Evolutionary conservation across 1,140 invertebrate genomes (phyloP).

Genomic region (Papilio polyxenes): DNA sequence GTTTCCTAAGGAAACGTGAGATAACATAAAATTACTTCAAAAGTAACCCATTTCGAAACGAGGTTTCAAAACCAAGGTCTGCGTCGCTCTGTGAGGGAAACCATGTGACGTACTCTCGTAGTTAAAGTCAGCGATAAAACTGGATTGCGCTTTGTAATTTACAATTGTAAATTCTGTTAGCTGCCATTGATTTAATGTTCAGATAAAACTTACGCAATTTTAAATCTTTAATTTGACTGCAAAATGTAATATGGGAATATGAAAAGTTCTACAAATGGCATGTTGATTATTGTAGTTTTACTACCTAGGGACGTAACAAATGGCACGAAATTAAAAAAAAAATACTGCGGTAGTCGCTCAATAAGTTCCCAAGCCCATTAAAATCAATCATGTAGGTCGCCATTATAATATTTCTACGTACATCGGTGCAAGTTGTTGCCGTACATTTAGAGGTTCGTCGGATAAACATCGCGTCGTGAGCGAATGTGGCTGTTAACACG

Average conservation of each 20-base stretch:
- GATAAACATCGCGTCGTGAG: constrained; percentile 78
- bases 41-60: constrained; percentile 59
- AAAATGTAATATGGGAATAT: constrained; percentile 19
- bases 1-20: constrained; percentile 50
- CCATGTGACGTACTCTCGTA: constrained; percentile 47
- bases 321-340: background rate
- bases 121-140: constrained; percentile 51
- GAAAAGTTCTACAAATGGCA: background rate
- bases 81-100: constrained; percentile 44
- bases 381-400: constrained; percentile 62
- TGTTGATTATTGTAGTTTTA: no score
- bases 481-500: constrained; percentile 79
- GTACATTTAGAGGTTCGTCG: constrained; percentile 71
- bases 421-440: constrained; percentile 51
- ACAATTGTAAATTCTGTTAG: constrained; percentile 35
- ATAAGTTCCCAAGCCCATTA: constrained; percentile 30
- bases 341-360: background rate
- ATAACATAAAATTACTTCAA: constrained; percentile 66
- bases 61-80: constrained; percentile 61
- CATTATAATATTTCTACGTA: constrained; percentile 70
- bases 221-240: background rate
- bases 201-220: constrained; percentile 27
- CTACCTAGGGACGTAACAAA: background rate
- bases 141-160: constrained; percentile 41
- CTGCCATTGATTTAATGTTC: constrained; percentile 26